phyloP scores from a whole-genome alignment of 2,888 invertebrate genomes.

The Melanotus villosus region DNA sequence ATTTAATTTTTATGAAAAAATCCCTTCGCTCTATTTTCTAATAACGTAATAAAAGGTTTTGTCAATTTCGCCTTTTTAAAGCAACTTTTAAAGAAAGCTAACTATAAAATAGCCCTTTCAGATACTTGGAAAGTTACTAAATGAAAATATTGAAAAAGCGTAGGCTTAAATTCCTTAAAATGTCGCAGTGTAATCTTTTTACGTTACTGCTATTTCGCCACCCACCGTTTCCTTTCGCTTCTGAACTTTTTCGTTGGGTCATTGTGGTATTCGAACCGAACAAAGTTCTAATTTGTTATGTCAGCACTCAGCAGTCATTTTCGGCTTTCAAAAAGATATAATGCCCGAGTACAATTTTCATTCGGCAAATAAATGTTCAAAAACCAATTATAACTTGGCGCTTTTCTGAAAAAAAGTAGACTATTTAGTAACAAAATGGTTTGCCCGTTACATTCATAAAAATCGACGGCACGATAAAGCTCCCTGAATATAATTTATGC shows the following conservation, averaged over 20 bases:
- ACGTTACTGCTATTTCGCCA: not conserved
- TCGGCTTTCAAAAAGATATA: not conserved
- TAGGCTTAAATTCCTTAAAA: too few species aligned
- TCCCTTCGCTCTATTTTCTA: too few species aligned
- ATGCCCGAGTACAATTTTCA: not conserved
- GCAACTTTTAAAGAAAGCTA: too few species aligned
- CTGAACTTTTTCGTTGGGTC: constrained; percentile 10
- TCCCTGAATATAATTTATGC: constrained; percentile 1
- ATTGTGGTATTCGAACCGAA: not conserved
- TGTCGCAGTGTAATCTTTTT: constrained; percentile 3
- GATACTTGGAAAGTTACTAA: too few species aligned
- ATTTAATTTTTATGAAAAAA: too few species aligned
- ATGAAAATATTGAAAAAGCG: too few species aligned
- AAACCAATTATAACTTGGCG: not conserved
- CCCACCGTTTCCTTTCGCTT: not conserved
- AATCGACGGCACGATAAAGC: too few species aligned
- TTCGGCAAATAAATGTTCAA: not conserved
- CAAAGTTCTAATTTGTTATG: constrained; percentile 12
- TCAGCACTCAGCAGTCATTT: constrained; percentile 14
- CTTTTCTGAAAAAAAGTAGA: not conserved
- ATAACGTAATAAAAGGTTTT: too few species aligned
- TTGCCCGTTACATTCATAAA: too few species aligned
- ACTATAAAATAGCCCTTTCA: too few species aligned
- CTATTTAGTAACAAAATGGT: not conserved
- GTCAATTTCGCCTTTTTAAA: too few species aligned